phyloP scores from a whole-genome alignment of 2,113 vertebrate genomes.

The Cyprinus carpio region DNA sequence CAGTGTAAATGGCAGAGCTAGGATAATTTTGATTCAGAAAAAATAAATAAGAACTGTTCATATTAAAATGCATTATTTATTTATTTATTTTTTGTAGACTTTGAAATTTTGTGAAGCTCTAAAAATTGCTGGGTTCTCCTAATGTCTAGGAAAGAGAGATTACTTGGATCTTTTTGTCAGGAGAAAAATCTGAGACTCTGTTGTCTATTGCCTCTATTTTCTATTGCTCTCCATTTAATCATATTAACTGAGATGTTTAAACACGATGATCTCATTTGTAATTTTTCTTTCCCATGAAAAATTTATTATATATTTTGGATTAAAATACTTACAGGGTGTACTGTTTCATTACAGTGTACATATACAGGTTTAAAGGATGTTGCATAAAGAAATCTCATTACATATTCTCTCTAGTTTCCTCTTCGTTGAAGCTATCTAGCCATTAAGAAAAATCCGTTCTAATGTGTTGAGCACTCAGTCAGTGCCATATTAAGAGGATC shows the following conservation, averaged over 20 bases:
- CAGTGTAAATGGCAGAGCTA: background rate
- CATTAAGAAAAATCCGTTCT: constrained; percentile 13
- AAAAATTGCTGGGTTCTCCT: background rate
- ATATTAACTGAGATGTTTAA: background rate
- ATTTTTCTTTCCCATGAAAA: background rate
- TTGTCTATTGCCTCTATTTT: no score
- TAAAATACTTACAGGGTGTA: background rate
- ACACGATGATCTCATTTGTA: background rate
- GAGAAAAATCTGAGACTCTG: background rate
- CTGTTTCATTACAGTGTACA: background rate
- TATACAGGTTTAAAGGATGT: background rate
- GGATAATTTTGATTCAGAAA: background rate
- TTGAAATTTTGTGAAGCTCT: background rate
- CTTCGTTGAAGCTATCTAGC: background rate
- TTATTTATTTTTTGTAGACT: background rate
- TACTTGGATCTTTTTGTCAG: background rate
- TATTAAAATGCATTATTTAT: no score
- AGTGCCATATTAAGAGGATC: constrained; percentile 25
- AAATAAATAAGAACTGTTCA: background rate
- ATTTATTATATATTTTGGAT: background rate
- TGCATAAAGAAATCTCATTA: background rate
- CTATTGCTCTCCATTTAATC: background rate
- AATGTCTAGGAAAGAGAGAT: background rate
- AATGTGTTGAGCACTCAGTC: constrained; percentile 25
- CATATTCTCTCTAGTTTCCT: background rate